These are phyloP conservation scores for Thecocarcelia acutangulata DNA, from an alignment of 2,888 invertebrate genomes.

Conservation along the genomic window DNA sequence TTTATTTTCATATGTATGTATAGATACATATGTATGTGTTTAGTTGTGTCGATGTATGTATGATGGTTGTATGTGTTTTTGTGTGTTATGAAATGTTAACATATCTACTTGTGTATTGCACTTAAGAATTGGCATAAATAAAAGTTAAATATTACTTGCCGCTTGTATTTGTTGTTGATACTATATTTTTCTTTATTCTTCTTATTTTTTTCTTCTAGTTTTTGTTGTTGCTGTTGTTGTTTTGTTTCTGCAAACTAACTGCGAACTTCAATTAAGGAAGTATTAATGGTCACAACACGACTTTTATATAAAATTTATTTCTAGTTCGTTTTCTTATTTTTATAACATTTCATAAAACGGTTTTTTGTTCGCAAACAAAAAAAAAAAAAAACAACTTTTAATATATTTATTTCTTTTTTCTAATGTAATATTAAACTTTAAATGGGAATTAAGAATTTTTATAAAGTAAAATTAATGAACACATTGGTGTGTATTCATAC, in stretches of 20 bases:
- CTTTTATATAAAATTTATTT: slow-evolving; percentile 62
- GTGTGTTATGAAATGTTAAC: slow-evolving; percentile 38
- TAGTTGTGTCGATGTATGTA: not conserved
- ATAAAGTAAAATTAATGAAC: slow-evolving; percentile 11
- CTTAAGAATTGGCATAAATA: slow-evolving; percentile 47
- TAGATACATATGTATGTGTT: not conserved
- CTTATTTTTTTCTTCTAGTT: not conserved
- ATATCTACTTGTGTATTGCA: slow-evolving; percentile 34
- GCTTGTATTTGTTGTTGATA: slow-evolving; percentile 15
- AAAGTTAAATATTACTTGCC: slow-evolving; percentile 49
- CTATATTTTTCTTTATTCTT: not conserved
- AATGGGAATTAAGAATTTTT: not conserved
- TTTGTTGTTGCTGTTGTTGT: slow-evolving; percentile 31
- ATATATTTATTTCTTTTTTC: not conserved
- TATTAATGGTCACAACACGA: slow-evolving; percentile 69
- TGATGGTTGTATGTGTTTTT: not conserved
- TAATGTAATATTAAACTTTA: not conserved
- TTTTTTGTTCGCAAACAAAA: not conserved
- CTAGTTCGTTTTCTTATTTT: slow-evolving; percentile 28
- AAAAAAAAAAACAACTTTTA: not conserved
- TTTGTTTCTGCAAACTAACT: slow-evolving; percentile 60
- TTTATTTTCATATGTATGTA: slow-evolving; percentile 5
- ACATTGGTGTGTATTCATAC: too few relatives aligned
- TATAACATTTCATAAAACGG: slow-evolving; percentile 10
- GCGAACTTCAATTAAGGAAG: slow-evolving; percentile 69